phyloP scores from a whole-genome alignment of 2,113 vertebrate genomes.

The Anoura caudifer region DNA sequence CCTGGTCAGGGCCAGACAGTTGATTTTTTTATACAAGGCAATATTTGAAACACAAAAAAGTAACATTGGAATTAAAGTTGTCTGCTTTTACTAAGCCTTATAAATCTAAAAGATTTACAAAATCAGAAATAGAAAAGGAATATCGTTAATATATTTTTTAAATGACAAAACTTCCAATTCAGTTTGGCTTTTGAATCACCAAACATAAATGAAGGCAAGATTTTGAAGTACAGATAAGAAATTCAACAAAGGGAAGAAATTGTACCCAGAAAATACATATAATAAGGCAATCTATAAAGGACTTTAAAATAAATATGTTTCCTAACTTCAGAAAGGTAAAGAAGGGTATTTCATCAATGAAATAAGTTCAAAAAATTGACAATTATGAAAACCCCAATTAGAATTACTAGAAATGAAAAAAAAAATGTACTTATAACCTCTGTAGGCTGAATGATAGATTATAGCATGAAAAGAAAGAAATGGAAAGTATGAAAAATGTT shows the following conservation, averaged over 20 bases:
- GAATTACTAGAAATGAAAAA: slow-evolving; percentile 33
- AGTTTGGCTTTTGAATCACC: background rate
- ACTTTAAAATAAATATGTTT: background rate
- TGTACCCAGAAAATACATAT: background rate
- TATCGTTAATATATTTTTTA: background rate
- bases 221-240: background rate
- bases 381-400: background rate
- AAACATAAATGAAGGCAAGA: background rate
- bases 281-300: background rate
- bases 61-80: background rate
- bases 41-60: background rate
- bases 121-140: background rate
- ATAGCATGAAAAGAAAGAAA: background rate
- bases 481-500: background rate
- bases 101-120: slow-evolving; percentile 4
- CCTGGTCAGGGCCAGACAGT: background rate
- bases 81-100: slow-evolving; percentile 8
- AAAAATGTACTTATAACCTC: background rate
- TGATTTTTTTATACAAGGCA: background rate
- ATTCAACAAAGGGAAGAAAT: background rate
- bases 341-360: background rate
- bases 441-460: background rate
- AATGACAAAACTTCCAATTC: background rate
- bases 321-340: background rate
- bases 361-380: slow-evolving; percentile 24